phyloP scores from a whole-genome alignment of 2,888 invertebrate genomes.

The Drosophila koepferae region DNA sequence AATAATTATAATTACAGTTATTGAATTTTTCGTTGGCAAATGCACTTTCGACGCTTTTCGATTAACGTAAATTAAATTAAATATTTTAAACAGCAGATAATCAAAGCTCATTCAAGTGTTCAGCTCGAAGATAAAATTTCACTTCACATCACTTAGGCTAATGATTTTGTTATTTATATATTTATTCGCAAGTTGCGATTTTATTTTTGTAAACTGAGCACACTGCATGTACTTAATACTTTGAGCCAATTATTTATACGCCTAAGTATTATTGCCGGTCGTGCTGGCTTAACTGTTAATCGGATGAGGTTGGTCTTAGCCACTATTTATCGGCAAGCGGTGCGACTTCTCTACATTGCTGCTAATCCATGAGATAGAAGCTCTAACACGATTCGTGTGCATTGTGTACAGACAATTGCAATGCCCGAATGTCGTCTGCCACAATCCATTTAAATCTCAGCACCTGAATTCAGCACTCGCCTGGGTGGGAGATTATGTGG shows the following conservation, averaged over 20 bases:
- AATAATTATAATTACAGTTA: conserved; percentile 33
- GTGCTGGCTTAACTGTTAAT: conserved; percentile 17
- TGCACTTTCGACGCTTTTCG: conserved; percentile 37
- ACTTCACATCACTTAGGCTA: background rate
- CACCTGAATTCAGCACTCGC: conserved; percentile 46
- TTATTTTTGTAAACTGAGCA: background rate
- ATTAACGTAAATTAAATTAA: background rate
- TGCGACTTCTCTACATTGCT: background rate
- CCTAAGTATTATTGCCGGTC: background rate
- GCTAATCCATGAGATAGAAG: conserved; percentile 15
- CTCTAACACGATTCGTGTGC: conserved; percentile 22
- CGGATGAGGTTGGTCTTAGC: conserved; percentile 6
- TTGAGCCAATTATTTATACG: conserved; percentile 1
- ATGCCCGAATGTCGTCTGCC: conserved; percentile 26
- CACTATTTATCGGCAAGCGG: conserved; percentile 11
- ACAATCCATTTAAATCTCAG: conserved; percentile 50
- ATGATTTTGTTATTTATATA: background rate
- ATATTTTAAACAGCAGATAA: background rate
- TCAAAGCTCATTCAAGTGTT: background rate
- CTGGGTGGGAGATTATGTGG: background rate
- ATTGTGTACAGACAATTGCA: conserved; percentile 29
- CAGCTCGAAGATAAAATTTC: background rate
- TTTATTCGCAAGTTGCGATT: background rate
- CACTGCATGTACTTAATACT: background rate
- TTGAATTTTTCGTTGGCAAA: conserved; percentile 53